Evolutionary conservation across 2,797 vertebrate genomes (phyloP), one percentile per base, ranked within the genome.

Genomic region (Lutjanus campechanus): DNA sequence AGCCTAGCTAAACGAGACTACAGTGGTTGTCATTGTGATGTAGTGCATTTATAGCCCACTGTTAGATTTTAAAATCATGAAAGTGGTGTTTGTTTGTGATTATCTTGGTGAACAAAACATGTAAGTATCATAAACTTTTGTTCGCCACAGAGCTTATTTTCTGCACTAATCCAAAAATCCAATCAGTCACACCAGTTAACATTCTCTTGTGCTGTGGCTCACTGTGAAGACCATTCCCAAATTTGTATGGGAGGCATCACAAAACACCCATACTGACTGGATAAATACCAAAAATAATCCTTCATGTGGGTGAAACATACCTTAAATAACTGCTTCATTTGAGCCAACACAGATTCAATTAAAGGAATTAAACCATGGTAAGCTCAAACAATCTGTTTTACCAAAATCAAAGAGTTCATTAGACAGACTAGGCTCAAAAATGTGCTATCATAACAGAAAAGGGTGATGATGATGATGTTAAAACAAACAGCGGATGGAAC

Each of bases 151-250:
- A 36, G 29, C 29, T 36, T 36, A 36, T 36, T 36, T 36, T 36
- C 29, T 36, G 29, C 29, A 36, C 29, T 36, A 36, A 36, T 36
- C 29, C 29, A 36, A 36, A 36, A 36, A 36, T 36, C 55, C 76
- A 69, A 95, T 95, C 91, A 50, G 94, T 95, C 95, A 95, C 95
- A 92, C 92, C 93, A 85, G 93, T 84, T 91, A 93, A 81, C 77
- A 83, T 90, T 93, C 90, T 93, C 91, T 95, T 91, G 93, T 91
- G 93, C 90, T 84, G 62, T 85, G 72, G 80, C 85, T 87, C 89
- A 87, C 90, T 65, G 79, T 88, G 81, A 89, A 91, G 82, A 90
- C 89, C 80, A 84, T 87, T 91, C 77, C 79, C 93, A 93, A 95
- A 96, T 96, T 95, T 95, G 94, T 95, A 93, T 91, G 80, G 91